Conservation (phyloP, 2,797 vertebrate genomes). For the Sandelia bainsii region DNA sequence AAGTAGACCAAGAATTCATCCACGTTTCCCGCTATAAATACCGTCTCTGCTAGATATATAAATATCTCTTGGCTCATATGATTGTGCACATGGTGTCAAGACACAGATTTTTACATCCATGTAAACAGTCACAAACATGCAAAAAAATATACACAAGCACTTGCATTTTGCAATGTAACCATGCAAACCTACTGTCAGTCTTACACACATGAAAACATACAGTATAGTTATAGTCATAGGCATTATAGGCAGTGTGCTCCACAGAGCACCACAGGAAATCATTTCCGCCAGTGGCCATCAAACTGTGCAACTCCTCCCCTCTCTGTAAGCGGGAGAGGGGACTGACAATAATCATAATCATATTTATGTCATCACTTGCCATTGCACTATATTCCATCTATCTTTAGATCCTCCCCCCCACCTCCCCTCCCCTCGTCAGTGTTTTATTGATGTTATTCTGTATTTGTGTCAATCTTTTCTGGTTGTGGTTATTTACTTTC, state of each 20-base stretch:
- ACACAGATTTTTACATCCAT: constrained; percentile 29
- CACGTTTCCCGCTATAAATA: constrained; percentile 75
- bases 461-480: too few relatives aligned
- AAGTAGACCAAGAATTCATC: constrained; percentile 74
- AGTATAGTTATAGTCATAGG: not conserved
- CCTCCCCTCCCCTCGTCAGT: too few relatives aligned
- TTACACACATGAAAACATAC: not conserved
- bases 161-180: constrained; percentile 19
- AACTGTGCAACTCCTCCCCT: not conserved
- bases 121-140: not conserved
- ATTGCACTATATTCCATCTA: too few relatives aligned
- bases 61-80: constrained; percentile 59
- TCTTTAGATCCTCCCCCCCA: too few relatives aligned
- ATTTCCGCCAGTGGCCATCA: too few relatives aligned
- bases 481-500: too few relatives aligned
- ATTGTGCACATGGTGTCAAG: constrained; percentile 36
- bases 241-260: too few relatives aligned
- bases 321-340: too few relatives aligned
- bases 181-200: not conserved
- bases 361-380: too few relatives aligned
- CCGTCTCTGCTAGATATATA: constrained; percentile 59
- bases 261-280: too few relatives aligned
- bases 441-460: too few relatives aligned
- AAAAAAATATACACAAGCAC: constrained; percentile 10
- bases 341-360: too few relatives aligned